A percentile compares a stretch with the other conserved stretches of the same genome.
Conservation (phyloP, 2,113 vertebrate genomes). For the Azemiops feae region DNA sequence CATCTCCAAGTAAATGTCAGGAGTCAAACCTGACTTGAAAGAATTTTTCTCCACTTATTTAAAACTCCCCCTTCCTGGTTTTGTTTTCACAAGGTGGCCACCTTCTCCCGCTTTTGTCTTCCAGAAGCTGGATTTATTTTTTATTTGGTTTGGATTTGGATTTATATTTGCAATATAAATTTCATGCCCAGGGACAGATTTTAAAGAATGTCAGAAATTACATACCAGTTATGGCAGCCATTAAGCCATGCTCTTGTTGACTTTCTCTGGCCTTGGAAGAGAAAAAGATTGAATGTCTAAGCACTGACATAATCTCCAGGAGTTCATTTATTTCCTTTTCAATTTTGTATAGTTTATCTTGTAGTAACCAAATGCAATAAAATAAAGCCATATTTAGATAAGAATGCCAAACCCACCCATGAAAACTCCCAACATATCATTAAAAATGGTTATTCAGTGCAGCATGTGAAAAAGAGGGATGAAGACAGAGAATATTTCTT, state of each 20-base stretch:
- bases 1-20: neutral
- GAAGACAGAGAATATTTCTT: conserved; percentile 28
- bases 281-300: neutral
- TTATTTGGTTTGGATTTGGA: neutral
- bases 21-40: neutral
- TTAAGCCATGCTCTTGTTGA: neutral
- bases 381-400: neutral
- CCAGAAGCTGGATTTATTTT: neutral
- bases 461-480: neutral
- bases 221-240: neutral
- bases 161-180: neutral
- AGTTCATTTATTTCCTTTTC: neutral
- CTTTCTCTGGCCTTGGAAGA: neutral
- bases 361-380: neutral
- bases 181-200: neutral
- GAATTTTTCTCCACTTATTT: neutral
- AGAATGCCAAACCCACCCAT: neutral
- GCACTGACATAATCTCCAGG: neutral
- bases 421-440: neutral
- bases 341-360: neutral
- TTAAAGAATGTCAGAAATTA: neutral
- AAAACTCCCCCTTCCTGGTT: neutral
- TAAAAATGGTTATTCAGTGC: neutral
- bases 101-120: neutral
- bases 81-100: neutral